Evolutionary conservation across 2,113 vertebrate genomes (phyloP).

Genomic region (Odocoileus hemionus): DNA sequence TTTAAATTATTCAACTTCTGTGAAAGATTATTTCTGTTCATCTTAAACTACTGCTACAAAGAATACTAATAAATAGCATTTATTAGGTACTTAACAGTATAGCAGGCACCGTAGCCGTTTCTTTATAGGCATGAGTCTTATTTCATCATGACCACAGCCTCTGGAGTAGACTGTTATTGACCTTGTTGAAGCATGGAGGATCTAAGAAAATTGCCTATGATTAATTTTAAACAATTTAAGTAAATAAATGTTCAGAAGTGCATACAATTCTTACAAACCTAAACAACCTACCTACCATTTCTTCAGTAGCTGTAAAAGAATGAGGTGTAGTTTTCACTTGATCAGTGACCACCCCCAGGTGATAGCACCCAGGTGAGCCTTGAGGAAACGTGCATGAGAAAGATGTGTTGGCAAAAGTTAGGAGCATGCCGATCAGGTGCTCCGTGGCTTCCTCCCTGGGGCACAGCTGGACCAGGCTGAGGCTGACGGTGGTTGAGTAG

Average conservation of each 20-base stretch:
- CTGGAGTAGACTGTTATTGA: not conserved
- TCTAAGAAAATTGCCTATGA: not conserved
- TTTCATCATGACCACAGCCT: not conserved
- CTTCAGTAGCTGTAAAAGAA: not conserved
- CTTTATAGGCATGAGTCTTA: not conserved
- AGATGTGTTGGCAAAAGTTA: not conserved
- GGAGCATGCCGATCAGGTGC: not conserved
- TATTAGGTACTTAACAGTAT: not conserved
- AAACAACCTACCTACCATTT: not conserved
- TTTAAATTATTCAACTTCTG: not conserved
- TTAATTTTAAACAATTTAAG: not conserved
- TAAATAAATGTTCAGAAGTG: not conserved
- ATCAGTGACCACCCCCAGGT: no score
- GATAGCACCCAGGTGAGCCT: not conserved
- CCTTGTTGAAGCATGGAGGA: not conserved
- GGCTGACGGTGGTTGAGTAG: not conserved
- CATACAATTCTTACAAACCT: not conserved
- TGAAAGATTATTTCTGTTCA: not conserved
- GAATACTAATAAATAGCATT: not conserved
- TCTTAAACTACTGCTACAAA: not conserved
- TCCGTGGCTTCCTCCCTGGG: not conserved
- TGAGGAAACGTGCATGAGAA: not conserved
- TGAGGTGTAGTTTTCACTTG: not conserved
- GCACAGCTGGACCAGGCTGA: not conserved
- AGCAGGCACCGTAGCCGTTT: not conserved